Evolutionary conservation across 2,888 invertebrate genomes (phyloP), one percentile per base, ranked within the genome.

Genomic region (Ennomos quercinarius): DNA sequence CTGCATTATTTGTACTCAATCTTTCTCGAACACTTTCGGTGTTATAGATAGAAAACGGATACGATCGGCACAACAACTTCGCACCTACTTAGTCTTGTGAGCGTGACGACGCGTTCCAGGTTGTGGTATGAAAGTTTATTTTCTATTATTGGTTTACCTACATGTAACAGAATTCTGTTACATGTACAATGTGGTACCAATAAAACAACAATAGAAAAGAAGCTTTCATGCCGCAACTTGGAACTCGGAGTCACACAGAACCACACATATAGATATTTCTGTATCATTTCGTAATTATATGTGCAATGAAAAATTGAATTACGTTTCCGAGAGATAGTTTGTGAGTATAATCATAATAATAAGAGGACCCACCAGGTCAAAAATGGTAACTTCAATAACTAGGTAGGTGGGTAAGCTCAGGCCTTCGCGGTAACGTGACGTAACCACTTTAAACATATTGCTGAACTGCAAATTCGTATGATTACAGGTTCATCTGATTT

Each of bases 1-100:
- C 84, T 76, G 78, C 78, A 85, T 89, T n/a, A n/a, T 27, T 85
- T 85, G 81, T 81, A 52, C 9, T 17, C 17, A 5, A 6, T 27
- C 27, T 27, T 27, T 3, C 27, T 27, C 27, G 6, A 5, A 27
- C 27, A 27, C 27, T 27, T 27, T 48, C 37, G 13, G 44, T 48
- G 48, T 13, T 43, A 75, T 73, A 46, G 55, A 60, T 42, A 36
- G 58, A 58, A n/a, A n/a, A 11, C 35, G 55, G 77, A 79, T 78
- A 76, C 73, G 75, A 80, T 82, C 63, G 41, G 11, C 9, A 40
- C 44, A 50, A 43, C 27, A 74, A 67, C 65, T 66, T 64, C 62
- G 64, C 68, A 68, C 68, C 73, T 73, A 70, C 64, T 75, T 77
- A 64, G 40, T 59, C 70, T 64, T 71, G 71, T 72, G 69, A 74